A percentile compares a stretch with the other conserved stretches of the same genome.
These are phyloP conservation scores for Drosophila leonis DNA, from an alignment of 2,888 invertebrate genomes.

Conservation along the genomic window DNA sequence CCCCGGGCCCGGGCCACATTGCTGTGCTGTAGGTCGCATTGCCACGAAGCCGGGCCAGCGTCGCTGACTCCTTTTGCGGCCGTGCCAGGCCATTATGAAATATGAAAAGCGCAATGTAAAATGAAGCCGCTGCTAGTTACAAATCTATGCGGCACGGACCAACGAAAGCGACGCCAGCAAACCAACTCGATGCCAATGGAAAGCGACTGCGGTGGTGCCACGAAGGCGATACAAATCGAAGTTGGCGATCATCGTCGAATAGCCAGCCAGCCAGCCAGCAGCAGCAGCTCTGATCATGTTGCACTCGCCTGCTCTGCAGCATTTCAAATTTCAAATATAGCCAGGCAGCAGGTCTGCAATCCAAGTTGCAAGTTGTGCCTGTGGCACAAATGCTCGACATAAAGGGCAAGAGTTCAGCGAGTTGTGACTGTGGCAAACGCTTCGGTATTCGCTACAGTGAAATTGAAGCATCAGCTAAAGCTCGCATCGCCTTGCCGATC, in stretches of 20 bases:
- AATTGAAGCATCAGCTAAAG: slow-evolving; percentile 53
- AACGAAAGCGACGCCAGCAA: slow-evolving; percentile 41
- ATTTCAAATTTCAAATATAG: slow-evolving; percentile 51
- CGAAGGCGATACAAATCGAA: slow-evolving; percentile 75
- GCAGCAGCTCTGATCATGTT: slow-evolving; percentile 64
- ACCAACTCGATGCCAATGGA: slow-evolving; percentile 36
- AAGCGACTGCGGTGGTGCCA: slow-evolving; percentile 52
- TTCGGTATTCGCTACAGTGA: slow-evolving; percentile 47
- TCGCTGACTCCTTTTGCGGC: slow-evolving; percentile 28
- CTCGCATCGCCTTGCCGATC: background rate
- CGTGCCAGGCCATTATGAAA: slow-evolving; percentile 63
- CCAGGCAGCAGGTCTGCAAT: slow-evolving; percentile 55
- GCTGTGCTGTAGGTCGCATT: slow-evolving; percentile 70
- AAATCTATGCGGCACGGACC: slow-evolving; percentile 73
- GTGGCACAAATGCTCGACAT: slow-evolving; percentile 75
- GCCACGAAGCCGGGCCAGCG: slow-evolving; percentile 34
- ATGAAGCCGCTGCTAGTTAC: slow-evolving; percentile 59
- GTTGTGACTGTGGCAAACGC: slow-evolving; percentile 72
- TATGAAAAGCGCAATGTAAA: slow-evolving; percentile 70
- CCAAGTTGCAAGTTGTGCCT: slow-evolving; percentile 45
- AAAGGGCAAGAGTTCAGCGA: slow-evolving; percentile 78
- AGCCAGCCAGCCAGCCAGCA: background rate
- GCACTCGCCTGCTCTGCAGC: slow-evolving; percentile 66
- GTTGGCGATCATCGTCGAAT: slow-evolving; percentile 66
- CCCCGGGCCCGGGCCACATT: slow-evolving; percentile 29